phyloP scores from a whole-genome alignment of 2,888 invertebrate species.

The Mesorhabditis belari region DNA sequence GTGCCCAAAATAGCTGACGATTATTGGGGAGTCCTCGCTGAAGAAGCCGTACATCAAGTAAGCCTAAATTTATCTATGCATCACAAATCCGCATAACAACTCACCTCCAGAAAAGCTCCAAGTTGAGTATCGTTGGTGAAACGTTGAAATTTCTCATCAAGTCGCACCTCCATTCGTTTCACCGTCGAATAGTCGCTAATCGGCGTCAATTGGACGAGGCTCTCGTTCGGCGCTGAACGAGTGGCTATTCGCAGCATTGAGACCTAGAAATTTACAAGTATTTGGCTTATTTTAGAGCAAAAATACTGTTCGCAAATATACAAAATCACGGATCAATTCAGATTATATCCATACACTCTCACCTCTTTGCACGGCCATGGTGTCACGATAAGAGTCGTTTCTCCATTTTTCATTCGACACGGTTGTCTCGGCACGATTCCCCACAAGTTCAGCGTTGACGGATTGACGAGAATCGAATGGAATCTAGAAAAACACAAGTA shows the following conservation, averaged over 20 bases:
- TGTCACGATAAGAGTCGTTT: conserved; percentile 12
- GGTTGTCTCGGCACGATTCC: conserved; percentile 29
- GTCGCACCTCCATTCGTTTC: conserved; percentile 3
- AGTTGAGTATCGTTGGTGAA: no score
- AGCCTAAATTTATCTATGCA: no score
- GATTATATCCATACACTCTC: neutral
- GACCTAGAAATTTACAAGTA: neutral
- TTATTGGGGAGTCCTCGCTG: neutral
- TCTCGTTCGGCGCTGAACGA: neutral
- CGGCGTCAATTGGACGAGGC: neutral
- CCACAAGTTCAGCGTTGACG: conserved; percentile 30
- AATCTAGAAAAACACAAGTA: neutral
- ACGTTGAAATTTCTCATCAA: no score
- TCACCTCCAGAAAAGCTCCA: no score
- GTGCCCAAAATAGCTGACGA: neutral
- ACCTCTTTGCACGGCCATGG: conserved; percentile 46
- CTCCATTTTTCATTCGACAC: conserved; percentile 7
- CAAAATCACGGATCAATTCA: neutral
- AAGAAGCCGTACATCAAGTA: neutral
- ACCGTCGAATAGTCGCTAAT: conserved; percentile 5
- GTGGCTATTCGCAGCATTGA: neutral
- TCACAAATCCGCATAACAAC: no score
- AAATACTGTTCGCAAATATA: conserved; percentile 6
- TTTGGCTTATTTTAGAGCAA: no score
- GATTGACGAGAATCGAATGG: conserved; percentile 31